Evolutionary conservation across 1,140 invertebrate genomes (phyloP).

Genomic region (Schmidtea mediterranea): DNA sequence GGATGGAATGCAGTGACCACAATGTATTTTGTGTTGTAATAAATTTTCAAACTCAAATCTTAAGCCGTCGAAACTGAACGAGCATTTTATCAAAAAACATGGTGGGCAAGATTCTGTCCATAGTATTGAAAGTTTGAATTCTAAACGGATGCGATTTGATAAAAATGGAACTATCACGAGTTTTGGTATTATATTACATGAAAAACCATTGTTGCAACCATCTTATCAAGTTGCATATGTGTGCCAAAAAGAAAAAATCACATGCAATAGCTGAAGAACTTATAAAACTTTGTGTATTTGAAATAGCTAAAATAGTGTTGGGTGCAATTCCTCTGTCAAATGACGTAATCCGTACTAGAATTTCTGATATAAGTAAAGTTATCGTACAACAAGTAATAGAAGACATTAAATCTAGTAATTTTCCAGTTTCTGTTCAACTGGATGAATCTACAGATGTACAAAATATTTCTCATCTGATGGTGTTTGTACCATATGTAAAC

Average conservation of each 20-base stretch:
- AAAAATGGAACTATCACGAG: too few species aligned
- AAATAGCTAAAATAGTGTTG: conserved; percentile 1
- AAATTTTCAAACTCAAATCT: too few species aligned
- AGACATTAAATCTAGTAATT: neutral
- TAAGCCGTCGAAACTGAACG: too few species aligned
- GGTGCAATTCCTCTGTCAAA: neutral
- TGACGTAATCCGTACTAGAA: neutral
- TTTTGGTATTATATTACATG: too few species aligned
- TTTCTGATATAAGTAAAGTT: neutral
- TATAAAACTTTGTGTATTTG: neutral
- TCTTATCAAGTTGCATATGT: too few species aligned
- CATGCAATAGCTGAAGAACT: neutral
- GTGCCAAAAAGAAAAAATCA: conserved; percentile 1
- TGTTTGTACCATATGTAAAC: neutral
- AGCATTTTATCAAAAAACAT: too few species aligned
- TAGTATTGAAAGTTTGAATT: too few species aligned
- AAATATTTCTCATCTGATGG: neutral
- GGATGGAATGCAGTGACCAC: too few species aligned
- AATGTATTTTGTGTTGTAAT: too few species aligned
- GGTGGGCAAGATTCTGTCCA: too few species aligned
- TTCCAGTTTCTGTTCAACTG: neutral
- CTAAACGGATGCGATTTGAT: too few species aligned
- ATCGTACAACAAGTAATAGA: neutral
- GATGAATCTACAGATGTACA: conserved; percentile 2
- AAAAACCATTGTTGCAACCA: too few species aligned